Evolutionary conservation across 2,797 vertebrate species (phyloP).

Genomic region (Chelidonichthys spinosus): DNA sequence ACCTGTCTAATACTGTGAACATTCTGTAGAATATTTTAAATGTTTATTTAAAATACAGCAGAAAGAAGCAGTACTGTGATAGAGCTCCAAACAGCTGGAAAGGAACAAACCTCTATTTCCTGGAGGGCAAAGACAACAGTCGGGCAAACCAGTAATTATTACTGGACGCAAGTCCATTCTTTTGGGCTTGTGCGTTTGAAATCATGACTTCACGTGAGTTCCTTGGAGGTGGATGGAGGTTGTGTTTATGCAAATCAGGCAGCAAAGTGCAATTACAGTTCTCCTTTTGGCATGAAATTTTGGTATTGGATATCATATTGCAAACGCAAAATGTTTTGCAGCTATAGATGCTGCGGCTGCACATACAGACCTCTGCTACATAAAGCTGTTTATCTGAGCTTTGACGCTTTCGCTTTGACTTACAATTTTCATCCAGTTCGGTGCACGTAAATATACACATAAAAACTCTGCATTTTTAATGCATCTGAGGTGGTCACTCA

Average conservation of each 20-base stretch:
- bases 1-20: slow-evolving; percentile 29
- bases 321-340: slow-evolving; percentile 20
- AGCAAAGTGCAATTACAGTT: slow-evolving; percentile 29
- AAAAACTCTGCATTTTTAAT: slow-evolving; percentile 20
- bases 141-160: background rate
- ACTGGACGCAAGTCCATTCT: background rate
- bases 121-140: background rate
- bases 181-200: slow-evolving; percentile 13
- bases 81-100: background rate
- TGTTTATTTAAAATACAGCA: background rate
- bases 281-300: slow-evolving; percentile 28
- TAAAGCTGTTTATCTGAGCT: slow-evolving; percentile 16
- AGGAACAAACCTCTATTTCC: background rate
- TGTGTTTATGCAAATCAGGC: slow-evolving; percentile 44
- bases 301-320: background rate
- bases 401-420: slow-evolving; percentile 9
- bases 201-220: slow-evolving; percentile 5
- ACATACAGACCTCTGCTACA: slow-evolving; percentile 18
- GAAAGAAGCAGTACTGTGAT: background rate
- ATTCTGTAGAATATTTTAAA: background rate
- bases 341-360: slow-evolving; percentile 10
- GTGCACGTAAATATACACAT: background rate
- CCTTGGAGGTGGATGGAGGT: slow-evolving; percentile 16
- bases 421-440: slow-evolving; percentile 11
- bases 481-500: background rate